Evolutionary conservation across 1,140 invertebrate genomes (phyloP).

Genomic region (Theocolax elegans): DNA sequence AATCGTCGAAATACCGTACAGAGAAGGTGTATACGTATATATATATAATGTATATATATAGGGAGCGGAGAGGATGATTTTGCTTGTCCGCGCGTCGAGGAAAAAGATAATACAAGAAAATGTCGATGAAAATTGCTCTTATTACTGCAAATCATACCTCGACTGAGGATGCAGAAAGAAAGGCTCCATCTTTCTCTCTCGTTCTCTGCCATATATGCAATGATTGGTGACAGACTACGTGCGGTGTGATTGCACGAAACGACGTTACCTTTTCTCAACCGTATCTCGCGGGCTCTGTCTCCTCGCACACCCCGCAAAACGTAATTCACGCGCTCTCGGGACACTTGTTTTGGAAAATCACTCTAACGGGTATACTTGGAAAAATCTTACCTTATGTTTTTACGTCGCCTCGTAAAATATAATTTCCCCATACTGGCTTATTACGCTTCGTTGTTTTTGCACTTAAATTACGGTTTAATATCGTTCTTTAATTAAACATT

Average conservation of each 20-base stretch:
- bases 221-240: slow-evolving; percentile 26
- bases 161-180: neutral
- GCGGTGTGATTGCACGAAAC: slow-evolving; percentile 13
- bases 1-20: too few species aligned
- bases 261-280: neutral
- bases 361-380: too few species aligned
- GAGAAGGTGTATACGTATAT: too few species aligned
- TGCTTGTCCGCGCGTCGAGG: neutral
- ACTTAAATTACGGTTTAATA: neutral
- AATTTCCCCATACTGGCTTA: too few species aligned
- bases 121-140: slow-evolving; percentile 27
- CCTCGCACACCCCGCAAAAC: too few species aligned
- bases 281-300: too few species aligned
- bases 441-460: neutral
- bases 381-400: too few species aligned
- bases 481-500: too few species aligned
- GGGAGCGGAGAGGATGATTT: neutral
- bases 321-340: too few species aligned
- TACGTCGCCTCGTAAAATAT: too few species aligned
- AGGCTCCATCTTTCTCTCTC: neutral
- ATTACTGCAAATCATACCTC: slow-evolving; percentile 15
- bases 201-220: neutral
- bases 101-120: slow-evolving; percentile 29
- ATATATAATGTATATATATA: too few species aligned
- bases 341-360: too few species aligned